Percentiles rank a stretch among this genome's conserved stretches.
These are phyloP conservation scores for Microplitis demolitor DNA, from an alignment of 1,140 invertebrate species.

Conservation along the genomic window DNA sequence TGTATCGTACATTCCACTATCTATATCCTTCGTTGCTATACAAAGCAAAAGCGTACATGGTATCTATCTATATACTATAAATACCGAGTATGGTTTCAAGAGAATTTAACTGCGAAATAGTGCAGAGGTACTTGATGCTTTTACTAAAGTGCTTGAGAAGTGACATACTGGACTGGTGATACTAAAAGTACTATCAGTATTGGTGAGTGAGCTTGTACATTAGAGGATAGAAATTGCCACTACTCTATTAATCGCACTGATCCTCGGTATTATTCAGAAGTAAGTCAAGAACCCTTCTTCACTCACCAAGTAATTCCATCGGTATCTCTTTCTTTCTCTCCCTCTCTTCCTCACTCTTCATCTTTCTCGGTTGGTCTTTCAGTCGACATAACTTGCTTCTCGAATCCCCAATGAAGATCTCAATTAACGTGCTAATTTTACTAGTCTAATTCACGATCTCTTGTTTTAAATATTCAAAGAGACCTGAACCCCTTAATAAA, in stretches of 20 bases:
- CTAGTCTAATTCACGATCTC: background rate
- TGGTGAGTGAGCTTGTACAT: no score
- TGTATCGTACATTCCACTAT: no score
- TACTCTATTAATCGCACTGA: conserved; percentile 17
- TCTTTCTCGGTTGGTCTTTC: background rate
- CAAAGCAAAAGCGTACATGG: no score
- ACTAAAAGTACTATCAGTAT: background rate
- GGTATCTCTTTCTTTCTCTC: background rate
- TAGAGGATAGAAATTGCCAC: background rate
- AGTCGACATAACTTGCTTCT: conserved; percentile 29
- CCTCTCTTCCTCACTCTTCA: background rate
- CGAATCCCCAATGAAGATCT: conserved; percentile 14
- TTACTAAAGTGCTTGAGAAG: conserved; percentile 27
- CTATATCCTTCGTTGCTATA: no score
- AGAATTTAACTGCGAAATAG: conserved; percentile 14
- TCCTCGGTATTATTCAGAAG: conserved; percentile 31
- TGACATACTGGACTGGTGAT: background rate
- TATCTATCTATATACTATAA: no score
- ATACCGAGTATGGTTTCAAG: no score
- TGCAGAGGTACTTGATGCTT: conserved; percentile 28
- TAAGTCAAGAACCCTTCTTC: conserved; percentile 25
- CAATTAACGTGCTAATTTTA: conserved; percentile 43
- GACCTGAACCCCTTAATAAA: no score
- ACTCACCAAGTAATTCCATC: no score
- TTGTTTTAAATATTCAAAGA: background rate